These are phyloP conservation scores for Hipposideros armiger DNA, from an alignment of 2,113 vertebrate genomes.

Conservation along the genomic window DNA sequence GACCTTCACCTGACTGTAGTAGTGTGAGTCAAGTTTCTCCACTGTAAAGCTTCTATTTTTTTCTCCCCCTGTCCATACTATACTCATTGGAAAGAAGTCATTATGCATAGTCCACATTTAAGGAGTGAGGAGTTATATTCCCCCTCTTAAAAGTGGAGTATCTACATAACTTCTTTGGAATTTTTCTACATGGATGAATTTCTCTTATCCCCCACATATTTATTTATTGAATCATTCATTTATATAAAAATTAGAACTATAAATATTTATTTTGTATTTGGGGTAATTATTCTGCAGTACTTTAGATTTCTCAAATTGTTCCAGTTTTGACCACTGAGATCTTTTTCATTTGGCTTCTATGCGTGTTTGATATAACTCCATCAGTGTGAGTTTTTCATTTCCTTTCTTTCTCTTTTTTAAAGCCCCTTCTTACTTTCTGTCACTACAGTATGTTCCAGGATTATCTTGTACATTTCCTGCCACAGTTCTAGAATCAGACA, in stretches of 20 bases:
- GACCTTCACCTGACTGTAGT: neutral
- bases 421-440: neutral
- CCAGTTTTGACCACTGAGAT: neutral
- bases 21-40: neutral
- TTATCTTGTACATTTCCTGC: neutral
- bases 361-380: neutral
- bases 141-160: neutral
- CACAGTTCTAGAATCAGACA: neutral
- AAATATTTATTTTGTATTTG: slow-evolving; percentile 19
- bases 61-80: neutral
- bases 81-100: neutral
- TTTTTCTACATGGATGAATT: neutral
- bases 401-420: neutral
- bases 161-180: neutral
- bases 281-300: neutral
- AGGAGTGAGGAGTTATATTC: neutral
- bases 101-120: neutral
- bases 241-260: neutral
- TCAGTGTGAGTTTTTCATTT: neutral
- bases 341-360: neutral
- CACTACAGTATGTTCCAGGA: neutral
- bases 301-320: neutral
- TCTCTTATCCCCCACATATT: neutral
- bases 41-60: neutral
- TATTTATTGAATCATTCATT: slow-evolving; percentile 12